Evolutionary conservation across 2,797 vertebrate genomes (phyloP), one percentile per base, ranked within the genome.

Genomic region (Lerista edwardsae): DNA sequence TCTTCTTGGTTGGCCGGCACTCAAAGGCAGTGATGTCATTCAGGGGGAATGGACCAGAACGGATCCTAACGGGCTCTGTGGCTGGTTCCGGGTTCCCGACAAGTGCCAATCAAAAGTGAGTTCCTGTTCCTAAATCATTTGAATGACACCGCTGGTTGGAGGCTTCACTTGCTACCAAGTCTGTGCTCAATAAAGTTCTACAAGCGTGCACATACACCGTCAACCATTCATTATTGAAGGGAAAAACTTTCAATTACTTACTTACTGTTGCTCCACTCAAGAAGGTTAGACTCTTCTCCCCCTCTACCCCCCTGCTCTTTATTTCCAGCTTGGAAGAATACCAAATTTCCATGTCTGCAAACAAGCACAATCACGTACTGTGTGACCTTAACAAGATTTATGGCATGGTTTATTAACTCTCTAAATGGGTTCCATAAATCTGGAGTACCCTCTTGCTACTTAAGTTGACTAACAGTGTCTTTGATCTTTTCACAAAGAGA

Each of bases 381-480:
- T 91, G 91, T 94, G 93, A 94, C 93, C 91, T 89, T 93, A 90
- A 88, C 89, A 93, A 94, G 93, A 95, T 95, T 94, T 95, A 95
- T 87, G 87, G 86, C 6, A 83, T 82, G 91, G 89, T 93, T 95
- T 95, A 95, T 94, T 95, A 94, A 95, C 93, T 93, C 92, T 91
- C 91, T 93, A 93, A 94, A 95, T 93, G 94, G 87, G 89, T 90
- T 93, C 93, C 91, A 95, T 95, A 95, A 95, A 94, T 94, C 94
- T 94, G 86, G 87, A 82, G 87, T 84, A 87, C 81, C 80, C 79
- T 41, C 81, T 83, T 25, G 3, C 86, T 91, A 81, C 92, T 94
- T 64, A 92, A 90, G 84, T 88, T 79, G 92, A 90, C 88, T 72
- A 91, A 91, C 57, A 93, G 0, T 14, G 59, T 81, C 93, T 94